Conservation (phyloP, 2,113 vertebrate genomes). For the Peromyscus maniculatus region DNA sequence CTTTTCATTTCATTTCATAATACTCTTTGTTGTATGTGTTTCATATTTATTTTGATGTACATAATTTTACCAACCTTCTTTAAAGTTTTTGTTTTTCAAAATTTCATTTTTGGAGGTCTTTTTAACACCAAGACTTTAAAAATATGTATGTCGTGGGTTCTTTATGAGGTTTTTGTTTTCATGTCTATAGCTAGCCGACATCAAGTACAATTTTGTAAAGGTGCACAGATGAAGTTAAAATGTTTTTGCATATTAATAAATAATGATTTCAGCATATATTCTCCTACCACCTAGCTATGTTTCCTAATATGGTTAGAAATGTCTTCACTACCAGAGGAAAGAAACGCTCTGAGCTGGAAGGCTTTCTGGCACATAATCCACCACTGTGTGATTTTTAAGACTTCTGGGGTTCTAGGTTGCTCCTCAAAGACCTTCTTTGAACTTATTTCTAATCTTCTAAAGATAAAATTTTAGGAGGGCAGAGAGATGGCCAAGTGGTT, state of each 20-base stretch:
- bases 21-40: neutral
- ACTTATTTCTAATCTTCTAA: slow-evolving; percentile 46
- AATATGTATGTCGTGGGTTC: neutral
- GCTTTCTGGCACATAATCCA: neutral
- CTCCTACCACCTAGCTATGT: neutral
- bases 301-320: slow-evolving; percentile 28
- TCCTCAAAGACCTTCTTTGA: slow-evolving; percentile 9
- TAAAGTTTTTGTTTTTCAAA: slow-evolving; percentile 34
- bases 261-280: neutral
- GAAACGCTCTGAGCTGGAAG: neutral
- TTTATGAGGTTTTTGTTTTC: slow-evolving; percentile 21
- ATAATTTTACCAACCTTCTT: slow-evolving; percentile 31
- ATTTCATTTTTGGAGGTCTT: neutral
- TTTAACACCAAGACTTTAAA: slow-evolving; percentile 23
- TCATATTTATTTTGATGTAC: slow-evolving; percentile 47
- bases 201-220: slow-evolving; percentile 40
- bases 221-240: neutral
- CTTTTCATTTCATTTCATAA: neutral
- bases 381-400: slow-evolving; percentile 35
- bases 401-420: neutral
- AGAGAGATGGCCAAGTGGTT: neutral
- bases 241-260: slow-evolving; percentile 20
- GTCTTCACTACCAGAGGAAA: neutral
- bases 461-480: neutral
- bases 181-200: slow-evolving; percentile 35